Conservation (phyloP, 2,888 invertebrate species). For the Gymnoscelis rufifasciata region DNA sequence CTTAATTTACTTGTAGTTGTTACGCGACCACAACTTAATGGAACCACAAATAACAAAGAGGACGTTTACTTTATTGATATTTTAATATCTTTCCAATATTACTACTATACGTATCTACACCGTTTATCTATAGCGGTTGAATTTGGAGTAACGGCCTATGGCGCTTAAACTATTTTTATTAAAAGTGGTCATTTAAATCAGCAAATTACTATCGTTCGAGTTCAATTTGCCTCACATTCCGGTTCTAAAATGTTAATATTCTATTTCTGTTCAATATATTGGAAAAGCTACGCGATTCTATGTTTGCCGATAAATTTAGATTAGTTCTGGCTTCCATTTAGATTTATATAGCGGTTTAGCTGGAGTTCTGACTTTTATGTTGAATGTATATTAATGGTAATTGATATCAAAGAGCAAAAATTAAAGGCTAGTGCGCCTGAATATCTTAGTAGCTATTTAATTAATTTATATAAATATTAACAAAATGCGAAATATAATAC, state of each 20-base stretch:
- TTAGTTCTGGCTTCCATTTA: not conserved
- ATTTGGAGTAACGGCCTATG: conserved; percentile 4
- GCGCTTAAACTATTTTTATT: conserved; percentile 2
- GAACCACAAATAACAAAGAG: not conserved
- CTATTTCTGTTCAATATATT: not conserved
- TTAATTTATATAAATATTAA: too few species aligned
- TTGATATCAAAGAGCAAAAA: too few species aligned
- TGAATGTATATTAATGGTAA: too few species aligned
- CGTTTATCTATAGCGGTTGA: conserved; percentile 3
- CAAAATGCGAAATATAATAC: too few species aligned
- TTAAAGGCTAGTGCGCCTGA: too few species aligned
- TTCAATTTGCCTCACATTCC: not conserved
- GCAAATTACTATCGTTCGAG: not conserved
- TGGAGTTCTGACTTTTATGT: too few species aligned
- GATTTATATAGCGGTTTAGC: not conserved
- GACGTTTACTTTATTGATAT: conserved; percentile 10
- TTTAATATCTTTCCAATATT: conserved; percentile 15
- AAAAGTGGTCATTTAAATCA: not conserved
- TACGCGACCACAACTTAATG: too few species aligned
- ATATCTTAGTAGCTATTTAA: too few species aligned
- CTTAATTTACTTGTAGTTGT: too few species aligned
- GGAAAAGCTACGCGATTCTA: not conserved
- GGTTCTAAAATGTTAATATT: not conserved
- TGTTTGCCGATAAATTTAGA: not conserved
- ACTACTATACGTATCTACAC: not conserved